A percentile compares a stretch with the other conserved stretches of the same genome.
These are phyloP conservation scores for Tragelaphus imberbis DNA, from an alignment of 2,113 vertebrate species.

Conservation along the genomic window DNA sequence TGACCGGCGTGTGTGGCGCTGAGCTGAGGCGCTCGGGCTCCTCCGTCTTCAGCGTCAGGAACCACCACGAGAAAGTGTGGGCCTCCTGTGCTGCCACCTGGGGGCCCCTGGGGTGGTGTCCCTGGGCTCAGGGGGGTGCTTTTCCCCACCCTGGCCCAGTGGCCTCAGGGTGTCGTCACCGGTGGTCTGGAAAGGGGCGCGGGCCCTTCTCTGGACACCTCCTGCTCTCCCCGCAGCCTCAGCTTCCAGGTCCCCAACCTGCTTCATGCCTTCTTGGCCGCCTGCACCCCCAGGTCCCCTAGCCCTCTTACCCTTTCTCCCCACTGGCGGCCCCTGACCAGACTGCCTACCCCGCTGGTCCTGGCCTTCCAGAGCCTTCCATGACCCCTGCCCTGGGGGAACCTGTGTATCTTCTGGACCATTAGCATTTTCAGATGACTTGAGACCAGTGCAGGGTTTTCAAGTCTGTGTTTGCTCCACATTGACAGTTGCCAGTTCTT, in stretches of 20 bases:
- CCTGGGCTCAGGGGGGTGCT: rapidly evolving
- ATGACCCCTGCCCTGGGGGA: rapidly evolving
- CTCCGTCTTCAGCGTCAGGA: rapidly evolving
- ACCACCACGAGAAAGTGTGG: rapidly evolving
- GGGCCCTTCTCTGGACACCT: not conserved
- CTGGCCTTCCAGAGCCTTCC: not conserved
- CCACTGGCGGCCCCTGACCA: rapidly evolving
- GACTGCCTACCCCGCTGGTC: not conserved
- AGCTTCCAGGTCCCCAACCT: too few relatives aligned
- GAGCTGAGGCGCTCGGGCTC: rapidly evolving
- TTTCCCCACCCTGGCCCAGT: not conserved
- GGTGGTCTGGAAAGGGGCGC: rapidly evolving
- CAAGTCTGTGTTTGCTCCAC: not conserved
- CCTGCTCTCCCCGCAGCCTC: not conserved
- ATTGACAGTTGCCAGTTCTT: rapidly evolving
- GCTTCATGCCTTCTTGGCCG: rapidly evolving
- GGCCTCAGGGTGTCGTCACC: rapidly evolving
- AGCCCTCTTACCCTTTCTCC: not conserved
- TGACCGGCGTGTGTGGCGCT: rapidly evolving
- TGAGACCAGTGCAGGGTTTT: rapidly evolving
- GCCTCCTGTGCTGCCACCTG: rapidly evolving
- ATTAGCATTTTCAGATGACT: not conserved
- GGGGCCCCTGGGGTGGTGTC: not conserved
- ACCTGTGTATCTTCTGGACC: not conserved
- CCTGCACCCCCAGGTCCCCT: rapidly evolving